Evolutionary conservation across 2,888 invertebrate genomes (phyloP).

Genomic region (Malthinus flaveolus): DNA sequence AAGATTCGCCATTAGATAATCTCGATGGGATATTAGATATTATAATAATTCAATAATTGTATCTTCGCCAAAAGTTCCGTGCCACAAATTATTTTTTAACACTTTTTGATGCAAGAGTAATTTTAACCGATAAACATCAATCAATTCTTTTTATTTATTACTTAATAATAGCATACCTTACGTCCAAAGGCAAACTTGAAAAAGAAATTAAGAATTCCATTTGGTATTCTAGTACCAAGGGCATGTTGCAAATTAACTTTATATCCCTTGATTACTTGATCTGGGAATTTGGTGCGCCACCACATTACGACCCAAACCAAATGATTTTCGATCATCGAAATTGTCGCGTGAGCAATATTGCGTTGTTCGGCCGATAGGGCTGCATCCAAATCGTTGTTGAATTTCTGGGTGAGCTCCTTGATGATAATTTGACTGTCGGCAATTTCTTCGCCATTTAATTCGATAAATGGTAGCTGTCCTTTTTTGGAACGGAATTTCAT

Average conservation of each 20-base stretch:
- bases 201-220: constrained; percentile 84
- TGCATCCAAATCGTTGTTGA: constrained; percentile 81
- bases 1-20: no score
- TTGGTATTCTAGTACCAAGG: constrained; percentile 84
- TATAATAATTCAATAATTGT: no score
- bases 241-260: constrained; percentile 89
- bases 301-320: constrained; percentile 88
- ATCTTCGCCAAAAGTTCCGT: no score
- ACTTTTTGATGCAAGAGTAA: no score
- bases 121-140: no score
- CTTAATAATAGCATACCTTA: constrained; percentile 64
- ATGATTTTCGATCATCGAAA: constrained; percentile 94
- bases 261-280: constrained; percentile 81
- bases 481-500: constrained; percentile 93
- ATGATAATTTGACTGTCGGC: constrained; percentile 91
- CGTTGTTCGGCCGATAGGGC: constrained; percentile 83
- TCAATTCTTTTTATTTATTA: no score
- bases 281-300: constrained; percentile 93
- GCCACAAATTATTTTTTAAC: no score
- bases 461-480: constrained; percentile 92
- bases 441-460: constrained; percentile 92
- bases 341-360: constrained; percentile 87
- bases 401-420: constrained; percentile 81
- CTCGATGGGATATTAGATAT: no score
- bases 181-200: constrained; percentile 86